phyloP scores from a whole-genome alignment of 2,113 vertebrate species.

The Girardinichthys multiradiatus region DNA sequence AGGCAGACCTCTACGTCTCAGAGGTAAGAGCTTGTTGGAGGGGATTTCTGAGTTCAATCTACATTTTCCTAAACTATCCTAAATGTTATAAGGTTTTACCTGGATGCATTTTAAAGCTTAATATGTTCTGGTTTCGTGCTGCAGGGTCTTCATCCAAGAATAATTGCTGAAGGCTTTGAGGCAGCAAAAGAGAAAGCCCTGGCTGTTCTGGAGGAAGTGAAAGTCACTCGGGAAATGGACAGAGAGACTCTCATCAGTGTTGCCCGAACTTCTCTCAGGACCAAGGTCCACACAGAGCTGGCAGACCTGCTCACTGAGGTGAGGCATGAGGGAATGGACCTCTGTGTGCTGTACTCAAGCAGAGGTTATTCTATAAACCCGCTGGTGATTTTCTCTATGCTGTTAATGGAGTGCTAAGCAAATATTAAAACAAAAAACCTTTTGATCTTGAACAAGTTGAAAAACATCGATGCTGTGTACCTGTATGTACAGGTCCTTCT shows the following conservation, averaged over 20 bases:
- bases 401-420: neutral
- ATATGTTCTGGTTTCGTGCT: neutral
- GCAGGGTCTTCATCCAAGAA: slow-evolving; percentile 95
- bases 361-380: neutral
- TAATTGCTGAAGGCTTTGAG: slow-evolving; percentile 96
- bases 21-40: slow-evolving; percentile 80
- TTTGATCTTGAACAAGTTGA: no score
- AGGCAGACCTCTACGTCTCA: slow-evolving; percentile 95
- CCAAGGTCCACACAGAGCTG: slow-evolving; percentile 92
- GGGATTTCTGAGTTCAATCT: neutral
- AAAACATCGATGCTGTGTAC: no score
- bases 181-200: slow-evolving; percentile 92
- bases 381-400: neutral
- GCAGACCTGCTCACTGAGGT: slow-evolving; percentile 97
- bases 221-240: slow-evolving; percentile 92
- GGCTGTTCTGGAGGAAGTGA: slow-evolving; percentile 90
- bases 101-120: neutral
- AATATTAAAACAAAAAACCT: neutral
- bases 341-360: neutral
- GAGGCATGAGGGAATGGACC: neutral
- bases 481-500: no score
- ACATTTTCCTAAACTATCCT: neutral
- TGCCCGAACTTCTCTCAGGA: slow-evolving; percentile 92
- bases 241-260: slow-evolving; percentile 92
- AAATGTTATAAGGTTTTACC: neutral